Conservation (phyloP, 1,140 invertebrate genomes). For the Wasmannia auropunctata region DNA sequence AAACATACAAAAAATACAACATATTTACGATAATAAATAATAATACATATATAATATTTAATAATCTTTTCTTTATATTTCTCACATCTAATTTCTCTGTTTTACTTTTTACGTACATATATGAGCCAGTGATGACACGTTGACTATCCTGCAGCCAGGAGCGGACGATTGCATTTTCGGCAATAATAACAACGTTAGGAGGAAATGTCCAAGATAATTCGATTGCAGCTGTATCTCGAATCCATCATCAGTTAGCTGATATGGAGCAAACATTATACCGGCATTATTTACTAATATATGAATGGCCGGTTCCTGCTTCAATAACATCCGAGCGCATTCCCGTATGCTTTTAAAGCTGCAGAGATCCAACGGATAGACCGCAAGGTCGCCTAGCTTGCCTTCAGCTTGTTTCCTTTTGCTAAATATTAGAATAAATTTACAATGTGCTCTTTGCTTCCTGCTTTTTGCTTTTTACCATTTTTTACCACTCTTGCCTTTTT, state of each 20-base stretch:
- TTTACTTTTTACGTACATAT: background rate
- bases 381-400: slow-evolving; percentile 84
- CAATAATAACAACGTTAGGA: slow-evolving; percentile 92
- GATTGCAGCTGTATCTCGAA: slow-evolving; percentile 92
- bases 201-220: slow-evolving; percentile 94
- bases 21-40: background rate
- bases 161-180: slow-evolving; percentile 86
- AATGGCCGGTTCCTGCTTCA: slow-evolving; percentile 87
- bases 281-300: slow-evolving; percentile 94
- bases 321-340: slow-evolving; percentile 89
- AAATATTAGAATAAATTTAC: too few relatives aligned
- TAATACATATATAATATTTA: background rate
- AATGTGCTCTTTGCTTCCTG: too few relatives aligned
- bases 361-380: slow-evolving; percentile 89
- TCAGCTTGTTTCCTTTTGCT: slow-evolving; percentile 74
- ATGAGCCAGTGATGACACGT: slow-evolving; percentile 86
- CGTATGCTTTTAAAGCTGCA: slow-evolving; percentile 90
- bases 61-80: background rate
- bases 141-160: slow-evolving; percentile 89
- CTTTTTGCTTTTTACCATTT: too few relatives aligned
- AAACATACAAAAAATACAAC: background rate
- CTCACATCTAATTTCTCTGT: slow-evolving; percentile 73
- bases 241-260: slow-evolving; percentile 90
- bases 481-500: too few relatives aligned
- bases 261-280: slow-evolving; percentile 90